These are phyloP conservation scores for Chlorospingus flavigularis DNA, from an alignment of 2,797 vertebrate genomes.

Conservation along the genomic window DNA sequence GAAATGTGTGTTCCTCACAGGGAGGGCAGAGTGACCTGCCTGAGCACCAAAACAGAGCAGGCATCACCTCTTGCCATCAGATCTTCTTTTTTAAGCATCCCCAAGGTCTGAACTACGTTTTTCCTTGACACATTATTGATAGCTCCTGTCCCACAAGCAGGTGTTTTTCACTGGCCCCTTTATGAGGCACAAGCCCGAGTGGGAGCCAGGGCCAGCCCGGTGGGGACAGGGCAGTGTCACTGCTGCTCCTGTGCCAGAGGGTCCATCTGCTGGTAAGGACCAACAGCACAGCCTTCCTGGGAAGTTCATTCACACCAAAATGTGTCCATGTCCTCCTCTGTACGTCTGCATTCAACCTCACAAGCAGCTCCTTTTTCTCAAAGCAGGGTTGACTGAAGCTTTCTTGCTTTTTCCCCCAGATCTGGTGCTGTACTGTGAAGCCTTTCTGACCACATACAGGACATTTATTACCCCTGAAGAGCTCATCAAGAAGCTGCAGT, in stretches of 20 bases:
- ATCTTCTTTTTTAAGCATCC: neutral
- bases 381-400: neutral
- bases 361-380: neutral
- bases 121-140: neutral
- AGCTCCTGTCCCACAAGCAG: neutral
- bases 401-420: slow-evolving; percentile 75
- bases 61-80: neutral
- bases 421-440: slow-evolving; percentile 97
- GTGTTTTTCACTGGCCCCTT: neutral
- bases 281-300: neutral
- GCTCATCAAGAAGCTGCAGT: slow-evolving; percentile 97
- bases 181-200: neutral
- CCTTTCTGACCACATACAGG: slow-evolving; percentile 96
- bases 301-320: neutral
- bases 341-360: neutral
- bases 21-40: neutral
- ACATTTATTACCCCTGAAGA: slow-evolving; percentile 96
- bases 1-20: rapidly evolving
- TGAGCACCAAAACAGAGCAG: neutral
- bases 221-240: neutral
- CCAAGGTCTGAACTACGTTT: neutral
- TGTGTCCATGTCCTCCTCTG: neutral
- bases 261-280: slow-evolving; percentile 52
- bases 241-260: neutral
- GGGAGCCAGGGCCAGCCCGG: neutral